Evolutionary conservation across 2,113 vertebrate genomes (phyloP), one percentile per base, ranked within the genome.

Genomic region (Athene noctua): DNA sequence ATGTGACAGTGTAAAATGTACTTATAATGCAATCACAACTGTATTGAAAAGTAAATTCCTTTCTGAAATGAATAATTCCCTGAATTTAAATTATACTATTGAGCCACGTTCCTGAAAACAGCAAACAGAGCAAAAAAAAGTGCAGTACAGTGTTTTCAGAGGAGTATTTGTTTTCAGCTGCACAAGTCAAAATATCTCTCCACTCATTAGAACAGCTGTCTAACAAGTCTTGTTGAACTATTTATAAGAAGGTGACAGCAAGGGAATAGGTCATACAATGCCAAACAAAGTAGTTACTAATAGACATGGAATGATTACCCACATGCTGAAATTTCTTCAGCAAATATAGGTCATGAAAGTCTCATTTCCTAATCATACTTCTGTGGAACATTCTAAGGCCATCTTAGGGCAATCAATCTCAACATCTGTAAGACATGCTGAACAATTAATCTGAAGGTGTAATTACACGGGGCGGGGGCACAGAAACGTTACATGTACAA

Each of bases 201-300:
- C 44, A 6, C 65, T 87, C 25, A 46, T 36, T 49, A 68, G 36
- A 91, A 70, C 92, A 97, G 84, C 93, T 92, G 89, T 34, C 47
- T 87, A 89, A 79, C 85, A 79, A 79, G 58, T 79, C 54, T 68
- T 9, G 20, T 15, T 67, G 86, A 95, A 71, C 96, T 94, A 87
- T 94, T 91, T 96, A 72, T 91, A 96, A 72, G 68, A 94, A 82
- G 66, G n/a, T 79, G 90, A 92, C 78, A 88, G 81, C 66, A 94
- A 90, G 62, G 52, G 46, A 74, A 51, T 25, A 79, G 52, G 38
- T 71, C 78, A 57, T 9, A 52, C 29, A 58, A 40, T 32, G 47
- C 42, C 47, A 80, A 92, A 58, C 32, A 38, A 71, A 72, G 59
- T 14, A 66, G 36, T 34, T 71, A 55, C 46, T 66, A 90, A 66